Base-by-base conservation (phyloP, 2,888 invertebrate genomes). In the Aelia acuminata region DNA sequence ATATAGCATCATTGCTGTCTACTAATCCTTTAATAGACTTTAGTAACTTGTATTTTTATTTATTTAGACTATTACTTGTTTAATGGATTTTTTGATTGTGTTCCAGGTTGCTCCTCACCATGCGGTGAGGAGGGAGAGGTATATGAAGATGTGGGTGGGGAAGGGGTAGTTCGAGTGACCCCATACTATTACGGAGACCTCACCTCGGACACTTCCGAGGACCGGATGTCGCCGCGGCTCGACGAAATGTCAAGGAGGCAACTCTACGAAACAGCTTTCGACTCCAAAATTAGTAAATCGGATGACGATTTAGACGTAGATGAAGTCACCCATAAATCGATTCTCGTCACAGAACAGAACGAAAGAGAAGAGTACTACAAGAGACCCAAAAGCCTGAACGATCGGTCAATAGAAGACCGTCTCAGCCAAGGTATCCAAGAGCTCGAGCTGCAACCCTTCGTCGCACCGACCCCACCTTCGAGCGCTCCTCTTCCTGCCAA, bases 181-280 rank as follows among this genome's bases (percentile, higher is more conserved):
- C 90, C 90, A 18, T 90, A 90, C 88, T 90, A 90, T 87, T 90
- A 90, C 90, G 90, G 84, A 22, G 86, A 85, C 70, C 88, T 88
- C 43, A 80, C 49, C 50, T 86, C 88, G 50, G 88, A 86, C 49
- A 85, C 85, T 47, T 75, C 86, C 43, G 88, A 89, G 84, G 89
- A 84, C 89, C 90, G 89, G 63, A 90, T 90, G 90, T 90, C 89
- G 88, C 90, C 90, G 22, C 85, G 90, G 80, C 80, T 63, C 50
- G 90, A 89, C 89, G 89, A 90, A 50, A 90, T 90, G 90, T 90
- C 90, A 70, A 90, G 90, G 87, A 88, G 90, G 84, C 89, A 89
- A 93, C 94, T 97, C 88, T 97, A 97, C 92, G 97, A 97, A 93
- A 97, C 97, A 88, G 97, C 97, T 89, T 97, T 97, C 92, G 97